Base-by-base conservation (phyloP, 2,888 invertebrate species). In the Drosophila meridionalis region DNA sequence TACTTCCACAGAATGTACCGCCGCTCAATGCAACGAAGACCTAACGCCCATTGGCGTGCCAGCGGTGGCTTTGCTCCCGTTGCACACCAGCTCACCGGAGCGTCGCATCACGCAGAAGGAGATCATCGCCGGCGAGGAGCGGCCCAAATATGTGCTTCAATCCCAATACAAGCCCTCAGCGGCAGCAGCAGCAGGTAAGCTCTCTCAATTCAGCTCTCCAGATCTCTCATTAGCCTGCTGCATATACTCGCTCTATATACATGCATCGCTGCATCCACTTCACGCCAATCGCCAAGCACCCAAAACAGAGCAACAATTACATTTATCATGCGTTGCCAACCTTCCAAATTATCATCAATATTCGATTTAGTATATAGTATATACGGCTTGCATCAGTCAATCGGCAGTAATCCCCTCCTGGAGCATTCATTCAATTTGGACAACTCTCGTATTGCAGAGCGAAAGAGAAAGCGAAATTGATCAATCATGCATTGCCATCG, bases 91-190 rank as follows among this genome's bases (percentile, higher is more conserved):
- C 69, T 93, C 93, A 65, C 94, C 95, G 32, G 93, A 93, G 77
- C 92, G 93, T 40, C 92, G 76, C 90, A 91, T 93, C 53, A 95
- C 93, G 67, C 95, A 94, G 72, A 95, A 95, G 84, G 95, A 95
- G 91, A 95, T 95, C 71, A 95, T 95, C 3, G 95, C 95, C 20
- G 95, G 95, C 0, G 95, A 95, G 87, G 95, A 95, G 88, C 92
- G 95, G 26, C 95, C 95, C 4, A 94, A 95, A 72, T 95, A 93
- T 78, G 88, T 93, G 38, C 82, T 93, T 28, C 92, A 92, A 74
- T 89, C 93, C 0, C 92, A 92, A 73, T 93, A 92, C 61, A 92
- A 91, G 75, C 90, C 93, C 70, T 89, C 91, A 38, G 62, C 77
- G 14, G 55, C 59, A 38, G n/a, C 67, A 48, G 53, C 52, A 42